Evolutionary conservation across 2,888 invertebrate species (phyloP).

Genomic region (Temnothorax unifasciatus): DNA sequence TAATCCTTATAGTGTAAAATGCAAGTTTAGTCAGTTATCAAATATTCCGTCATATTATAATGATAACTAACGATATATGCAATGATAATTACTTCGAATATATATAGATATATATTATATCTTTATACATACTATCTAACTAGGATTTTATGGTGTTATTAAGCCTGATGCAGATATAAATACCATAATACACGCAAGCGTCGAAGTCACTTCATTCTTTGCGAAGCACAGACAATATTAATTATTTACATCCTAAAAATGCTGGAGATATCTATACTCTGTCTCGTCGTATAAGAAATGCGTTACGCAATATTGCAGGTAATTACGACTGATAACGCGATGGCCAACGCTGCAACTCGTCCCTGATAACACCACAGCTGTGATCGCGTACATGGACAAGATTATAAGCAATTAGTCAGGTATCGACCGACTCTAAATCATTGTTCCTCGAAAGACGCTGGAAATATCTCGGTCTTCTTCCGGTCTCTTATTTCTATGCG

Average conservation of each 20-base stretch:
- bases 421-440: slow-evolving; percentile 30
- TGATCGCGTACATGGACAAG: not conserved
- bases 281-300: slow-evolving; percentile 1
- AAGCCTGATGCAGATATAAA: slow-evolving; percentile 7
- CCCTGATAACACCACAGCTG: not conserved
- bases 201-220: not conserved
- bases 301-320: slow-evolving; percentile 25
- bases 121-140: slow-evolving; percentile 13
- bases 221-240: not conserved
- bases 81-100: slow-evolving; percentile 22
- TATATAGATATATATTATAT: not conserved
- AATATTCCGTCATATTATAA: not conserved
- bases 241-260: slow-evolving; percentile 23
- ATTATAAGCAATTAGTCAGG: slow-evolving; percentile 42
- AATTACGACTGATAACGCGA: slow-evolving; percentile 34
- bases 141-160: slow-evolving; percentile 17
- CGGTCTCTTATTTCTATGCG: not conserved
- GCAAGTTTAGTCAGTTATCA: not conserved
- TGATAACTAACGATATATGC: not conserved
- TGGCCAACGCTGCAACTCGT: slow-evolving; percentile 1
- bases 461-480: not conserved
- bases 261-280: not conserved
- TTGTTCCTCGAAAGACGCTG: slow-evolving; percentile 11
- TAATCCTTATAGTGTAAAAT: not conserved
- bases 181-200: not conserved